phyloP scores from a whole-genome alignment of 2,888 invertebrate species.

The Gnatocerus cornutus region DNA sequence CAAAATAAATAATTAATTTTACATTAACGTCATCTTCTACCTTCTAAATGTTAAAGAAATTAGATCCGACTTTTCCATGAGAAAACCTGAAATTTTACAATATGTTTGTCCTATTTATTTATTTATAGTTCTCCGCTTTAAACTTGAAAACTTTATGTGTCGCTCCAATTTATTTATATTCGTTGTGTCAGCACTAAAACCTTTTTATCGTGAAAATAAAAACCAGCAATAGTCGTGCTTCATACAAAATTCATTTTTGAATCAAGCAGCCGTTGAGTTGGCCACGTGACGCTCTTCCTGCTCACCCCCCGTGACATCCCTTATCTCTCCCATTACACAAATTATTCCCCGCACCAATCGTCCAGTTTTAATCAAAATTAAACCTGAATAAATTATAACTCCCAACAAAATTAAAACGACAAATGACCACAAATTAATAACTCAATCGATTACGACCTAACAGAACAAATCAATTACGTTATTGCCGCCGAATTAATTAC shows the following conservation, averaged over 20 bases:
- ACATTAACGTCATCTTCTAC: too few species aligned
- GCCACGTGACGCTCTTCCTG: constrained; percentile 31
- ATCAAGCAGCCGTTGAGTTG: neutral
- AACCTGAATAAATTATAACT: constrained; percentile 57
- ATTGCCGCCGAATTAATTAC: constrained; percentile 41
- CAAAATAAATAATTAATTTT: too few species aligned
- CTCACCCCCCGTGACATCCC: constrained; percentile 28
- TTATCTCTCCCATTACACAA: constrained; percentile 40
- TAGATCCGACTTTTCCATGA: too few species aligned
- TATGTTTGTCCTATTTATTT: too few species aligned
- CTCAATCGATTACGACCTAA: constrained; percentile 8
- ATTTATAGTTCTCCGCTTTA: too few species aligned
- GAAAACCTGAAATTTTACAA: too few species aligned
- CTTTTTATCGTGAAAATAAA: too few species aligned
- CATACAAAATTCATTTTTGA: neutral
- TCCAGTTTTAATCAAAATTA: constrained; percentile 58
- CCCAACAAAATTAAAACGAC: constrained; percentile 20
- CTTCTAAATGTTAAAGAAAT: too few species aligned
- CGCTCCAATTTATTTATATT: too few species aligned
- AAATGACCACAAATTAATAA: constrained; percentile 32
- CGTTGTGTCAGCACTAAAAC: too few species aligned
- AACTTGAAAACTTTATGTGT: too few species aligned
- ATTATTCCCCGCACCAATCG: constrained; percentile 48
- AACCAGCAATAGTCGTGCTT: too few species aligned
- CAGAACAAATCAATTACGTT: constrained; percentile 42